Conservation (phyloP, 2,797 vertebrate species). For the Enteromius viviparus region DNA sequence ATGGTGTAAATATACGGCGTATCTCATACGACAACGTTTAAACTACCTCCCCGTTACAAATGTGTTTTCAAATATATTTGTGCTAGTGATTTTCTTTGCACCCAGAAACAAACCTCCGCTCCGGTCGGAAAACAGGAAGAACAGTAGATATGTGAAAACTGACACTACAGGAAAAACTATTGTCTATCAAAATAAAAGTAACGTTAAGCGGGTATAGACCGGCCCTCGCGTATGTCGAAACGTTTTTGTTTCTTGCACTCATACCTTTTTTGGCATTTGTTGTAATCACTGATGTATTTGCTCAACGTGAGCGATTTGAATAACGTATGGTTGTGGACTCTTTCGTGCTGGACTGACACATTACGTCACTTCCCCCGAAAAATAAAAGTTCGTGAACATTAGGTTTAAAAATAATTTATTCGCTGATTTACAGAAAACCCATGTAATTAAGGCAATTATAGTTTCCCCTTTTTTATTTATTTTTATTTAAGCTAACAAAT, state of each 20-base stretch:
- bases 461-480: too few species aligned
- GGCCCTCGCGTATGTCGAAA: neutral
- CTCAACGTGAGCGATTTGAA: conserved; percentile 10
- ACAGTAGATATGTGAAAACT: conserved; percentile 5
- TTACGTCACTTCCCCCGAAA: conserved; percentile 36
- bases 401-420: neutral
- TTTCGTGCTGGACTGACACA: neutral
- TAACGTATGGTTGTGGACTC: neutral
- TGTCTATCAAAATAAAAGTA: conserved; percentile 57
- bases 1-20: neutral
- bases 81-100: conserved; percentile 15
- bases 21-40: neutral
- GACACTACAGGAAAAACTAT: neutral
- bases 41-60: neutral
- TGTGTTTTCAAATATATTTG: neutral
- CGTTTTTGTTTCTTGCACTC: neutral
- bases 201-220: neutral
- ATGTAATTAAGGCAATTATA: neutral
- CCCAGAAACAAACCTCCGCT: conserved; percentile 54
- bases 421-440: neutral
- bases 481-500: neutral
- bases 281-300: neutral
- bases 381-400: neutral
- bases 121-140: conserved; percentile 47
- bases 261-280: conserved; percentile 41